Base-by-base conservation (phyloP, 1,140 invertebrate genomes). In the Tetragnatha versicolor region DNA sequence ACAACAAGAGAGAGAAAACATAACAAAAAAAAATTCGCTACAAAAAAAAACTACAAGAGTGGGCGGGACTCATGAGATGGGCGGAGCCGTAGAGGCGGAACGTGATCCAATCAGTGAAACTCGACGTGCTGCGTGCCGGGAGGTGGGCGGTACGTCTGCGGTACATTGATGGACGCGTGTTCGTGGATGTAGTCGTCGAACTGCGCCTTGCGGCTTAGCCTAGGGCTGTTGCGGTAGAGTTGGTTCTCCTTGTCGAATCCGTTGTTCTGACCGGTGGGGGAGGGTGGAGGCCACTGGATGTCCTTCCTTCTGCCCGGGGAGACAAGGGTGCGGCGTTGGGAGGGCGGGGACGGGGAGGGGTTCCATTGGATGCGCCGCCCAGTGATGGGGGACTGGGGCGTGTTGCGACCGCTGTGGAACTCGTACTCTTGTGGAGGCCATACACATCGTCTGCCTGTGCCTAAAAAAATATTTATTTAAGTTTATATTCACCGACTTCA, bases 111-210 rank as follows among this genome's bases (percentile, higher is more conserved):
- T 33, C 77, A 80, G 17, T 29, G 12, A 39, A 65, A 79, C 31
- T 82, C 79, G 7, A 81, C 31, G 37, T 81, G 79, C 47, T 82
- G 82, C 2, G 81, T 82, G 17, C 73, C 63, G 12, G 82, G 82
- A 3, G 82, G 82, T 27, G 81, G 45, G n/a, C 81, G 63, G 65
- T 83, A 82, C 14, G 81, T 82, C 17, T 66, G 77, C 1, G 80
- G 81, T 14, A 82, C 75, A 27, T 76, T 79, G 33, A 65, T 63
- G 20, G 73, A 77, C 7, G 77, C 76, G 9, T 72, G 63, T 25
- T 78, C 53, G 33, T 73, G 53, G 9, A 80, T 31, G 37, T 73
- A 68, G 35, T 82, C 79, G 29, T 80, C 79, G 29, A 73, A 79
- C 31, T 51, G 61, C 2, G 55, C 72, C 33, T 63, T 69, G 5